Conservation (phyloP, 2,113 vertebrate species). For the Megaceryle torquata region DNA sequence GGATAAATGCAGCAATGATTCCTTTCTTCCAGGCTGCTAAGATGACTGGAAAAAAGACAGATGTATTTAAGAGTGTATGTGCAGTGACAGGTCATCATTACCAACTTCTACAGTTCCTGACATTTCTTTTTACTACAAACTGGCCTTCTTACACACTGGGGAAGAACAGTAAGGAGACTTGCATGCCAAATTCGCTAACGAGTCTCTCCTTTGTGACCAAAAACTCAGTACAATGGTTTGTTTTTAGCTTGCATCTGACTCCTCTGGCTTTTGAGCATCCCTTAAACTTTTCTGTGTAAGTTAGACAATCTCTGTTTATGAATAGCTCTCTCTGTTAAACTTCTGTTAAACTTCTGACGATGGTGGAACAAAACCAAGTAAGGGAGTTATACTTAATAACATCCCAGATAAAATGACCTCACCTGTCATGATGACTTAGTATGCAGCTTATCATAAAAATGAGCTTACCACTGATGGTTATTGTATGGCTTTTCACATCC, state of each 20-base stretch:
- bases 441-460: neutral
- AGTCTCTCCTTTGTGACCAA: neutral
- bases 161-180: neutral
- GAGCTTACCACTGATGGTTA: constrained; percentile 54
- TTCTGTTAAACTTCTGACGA: neutral
- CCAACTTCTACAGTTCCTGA: neutral
- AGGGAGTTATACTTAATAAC: neutral
- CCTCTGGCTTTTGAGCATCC: neutral
- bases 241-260: neutral
- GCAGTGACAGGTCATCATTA: neutral
- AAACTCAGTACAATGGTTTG: neutral
- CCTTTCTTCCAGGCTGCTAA: constrained; percentile 66
- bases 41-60: constrained; percentile 57
- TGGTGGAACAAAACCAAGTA: neutral
- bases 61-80: neutral
- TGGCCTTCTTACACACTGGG: neutral
- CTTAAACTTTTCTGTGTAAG: neutral
- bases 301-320: neutral
- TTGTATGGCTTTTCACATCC: neutral
- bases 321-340: neutral
- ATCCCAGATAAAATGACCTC: neutral
- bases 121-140: neutral
- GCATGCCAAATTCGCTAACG: neutral
- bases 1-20: constrained; percentile 38
- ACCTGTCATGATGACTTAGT: neutral